Conservation (phyloP, 2,888 invertebrate species). For the Vannuccia rotundouncinata region DNA sequence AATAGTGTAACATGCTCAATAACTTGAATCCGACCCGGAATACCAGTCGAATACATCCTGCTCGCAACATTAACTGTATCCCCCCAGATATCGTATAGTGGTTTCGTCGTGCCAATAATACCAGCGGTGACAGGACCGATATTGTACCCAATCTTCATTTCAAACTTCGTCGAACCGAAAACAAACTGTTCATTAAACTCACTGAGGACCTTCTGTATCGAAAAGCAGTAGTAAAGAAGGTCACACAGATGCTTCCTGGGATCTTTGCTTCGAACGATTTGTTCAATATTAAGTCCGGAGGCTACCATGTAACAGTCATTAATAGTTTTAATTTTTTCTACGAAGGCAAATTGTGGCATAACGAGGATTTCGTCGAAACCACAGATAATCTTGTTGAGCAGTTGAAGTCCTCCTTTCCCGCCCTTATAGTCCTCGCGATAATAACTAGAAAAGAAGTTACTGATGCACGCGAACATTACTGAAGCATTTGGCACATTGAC, state of each 20-base stretch:
- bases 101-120: constrained; percentile 84
- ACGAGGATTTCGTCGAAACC: constrained; percentile 31
- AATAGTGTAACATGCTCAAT: neutral
- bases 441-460: constrained; percentile 83
- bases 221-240: constrained; percentile 65
- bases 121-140: constrained; percentile 88
- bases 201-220: constrained; percentile 68
- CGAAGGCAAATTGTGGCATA: constrained; percentile 60
- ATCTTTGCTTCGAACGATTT: constrained; percentile 66
- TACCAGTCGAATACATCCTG: constrained; percentile 77
- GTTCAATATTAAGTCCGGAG: constrained; percentile 77
- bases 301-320: constrained; percentile 96
- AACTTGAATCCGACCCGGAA: constrained; percentile 29
- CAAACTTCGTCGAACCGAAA: constrained; percentile 49
- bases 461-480: constrained; percentile 89
- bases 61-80: constrained; percentile 95
- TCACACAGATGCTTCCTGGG: constrained; percentile 56
- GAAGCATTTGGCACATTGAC: constrained; percentile 69
- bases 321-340: constrained; percentile 95
- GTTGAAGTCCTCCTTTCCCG: constrained; percentile 87
- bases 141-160: constrained; percentile 70
- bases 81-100: constrained; percentile 96
- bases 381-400: constrained; percentile 65
- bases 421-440: constrained; percentile 38
- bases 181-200: constrained; percentile 54